Conservation (phyloP, 2,797 vertebrate genomes). For the Orestias chungarensis region DNA sequence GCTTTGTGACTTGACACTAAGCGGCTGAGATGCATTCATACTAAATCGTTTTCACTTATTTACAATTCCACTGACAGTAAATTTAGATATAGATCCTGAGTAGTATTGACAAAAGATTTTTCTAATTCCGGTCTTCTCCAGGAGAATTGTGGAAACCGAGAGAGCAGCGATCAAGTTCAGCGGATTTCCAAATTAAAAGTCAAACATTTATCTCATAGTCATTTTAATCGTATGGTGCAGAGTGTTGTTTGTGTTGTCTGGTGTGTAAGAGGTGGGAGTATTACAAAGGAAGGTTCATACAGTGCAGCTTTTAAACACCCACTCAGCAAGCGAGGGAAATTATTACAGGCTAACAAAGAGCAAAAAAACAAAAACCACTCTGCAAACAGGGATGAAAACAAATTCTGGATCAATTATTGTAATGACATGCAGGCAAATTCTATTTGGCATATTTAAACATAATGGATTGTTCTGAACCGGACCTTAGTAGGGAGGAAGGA, state of each 20-base stretch:
- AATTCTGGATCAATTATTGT: background rate
- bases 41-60: too few species aligned
- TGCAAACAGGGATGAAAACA: background rate
- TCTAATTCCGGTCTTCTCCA: background rate
- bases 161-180: background rate
- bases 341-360: slow-evolving; percentile 47
- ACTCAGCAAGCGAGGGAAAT: slow-evolving; percentile 52
- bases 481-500: background rate
- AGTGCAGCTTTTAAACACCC: slow-evolving; percentile 48
- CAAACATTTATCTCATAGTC: background rate
- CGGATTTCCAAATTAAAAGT: background rate
- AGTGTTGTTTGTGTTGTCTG: slow-evolving; percentile 32
- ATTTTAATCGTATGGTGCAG: background rate
- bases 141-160: background rate
- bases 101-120: too few species aligned
- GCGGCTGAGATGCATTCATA: too few species aligned
- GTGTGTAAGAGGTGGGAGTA: slow-evolving; percentile 35
- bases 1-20: too few species aligned
- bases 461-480: background rate
- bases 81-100: too few species aligned
- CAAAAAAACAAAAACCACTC: slow-evolving; percentile 19
- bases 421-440: background rate
- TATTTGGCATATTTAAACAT: background rate
- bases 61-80: too few species aligned
- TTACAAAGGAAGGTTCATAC: slow-evolving; percentile 37